A percentile compares a stretch with the other conserved stretches of the same genome.
phyloP scores from a whole-genome alignment of 2,888 invertebrate species.

The Acrobasis suavella region DNA sequence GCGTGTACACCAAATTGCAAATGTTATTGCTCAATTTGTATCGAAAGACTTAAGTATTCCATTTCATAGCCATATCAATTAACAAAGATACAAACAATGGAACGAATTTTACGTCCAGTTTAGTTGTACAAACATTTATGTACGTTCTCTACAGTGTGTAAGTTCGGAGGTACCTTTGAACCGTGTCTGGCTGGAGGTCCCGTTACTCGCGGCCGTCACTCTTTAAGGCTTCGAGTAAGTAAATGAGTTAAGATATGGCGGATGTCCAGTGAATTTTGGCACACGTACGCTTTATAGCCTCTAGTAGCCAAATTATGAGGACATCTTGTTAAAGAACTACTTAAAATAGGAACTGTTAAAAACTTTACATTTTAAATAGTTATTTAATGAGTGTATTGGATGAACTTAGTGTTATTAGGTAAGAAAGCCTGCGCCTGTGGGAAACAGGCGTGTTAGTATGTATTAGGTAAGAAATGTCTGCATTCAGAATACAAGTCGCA shows the following conservation, averaged over 20 bases:
- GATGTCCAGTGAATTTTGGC: slow-evolving; percentile 17
- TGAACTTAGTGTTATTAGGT: too few relatives aligned
- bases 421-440: too few relatives aligned
- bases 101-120: slow-evolving; percentile 12
- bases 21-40: slow-evolving; percentile 5
- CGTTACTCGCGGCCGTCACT: slow-evolving; percentile 25
- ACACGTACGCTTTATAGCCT: slow-evolving; percentile 18
- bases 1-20: background rate
- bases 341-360: too few relatives aligned
- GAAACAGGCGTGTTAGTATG: too few relatives aligned
- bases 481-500: too few relatives aligned
- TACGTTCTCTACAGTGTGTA: background rate
- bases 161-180: slow-evolving; percentile 29
- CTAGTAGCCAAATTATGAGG: slow-evolving; percentile 6
- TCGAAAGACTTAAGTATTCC: background rate
- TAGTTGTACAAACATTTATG: slow-evolving; percentile 14
- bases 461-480: too few relatives aligned
- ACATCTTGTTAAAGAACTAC: too few relatives aligned
- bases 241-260: slow-evolving; percentile 11
- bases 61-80: background rate
- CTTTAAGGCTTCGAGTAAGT: slow-evolving; percentile 1
- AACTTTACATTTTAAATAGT: too few relatives aligned
- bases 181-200: slow-evolving; percentile 24
- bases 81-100: slow-evolving; percentile 2
- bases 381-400: too few relatives aligned